A percentile compares a stretch with the other conserved stretches of the same genome.
phyloP scores from a whole-genome alignment of 2,113 vertebrate species.

The Microtus oregoni region DNA sequence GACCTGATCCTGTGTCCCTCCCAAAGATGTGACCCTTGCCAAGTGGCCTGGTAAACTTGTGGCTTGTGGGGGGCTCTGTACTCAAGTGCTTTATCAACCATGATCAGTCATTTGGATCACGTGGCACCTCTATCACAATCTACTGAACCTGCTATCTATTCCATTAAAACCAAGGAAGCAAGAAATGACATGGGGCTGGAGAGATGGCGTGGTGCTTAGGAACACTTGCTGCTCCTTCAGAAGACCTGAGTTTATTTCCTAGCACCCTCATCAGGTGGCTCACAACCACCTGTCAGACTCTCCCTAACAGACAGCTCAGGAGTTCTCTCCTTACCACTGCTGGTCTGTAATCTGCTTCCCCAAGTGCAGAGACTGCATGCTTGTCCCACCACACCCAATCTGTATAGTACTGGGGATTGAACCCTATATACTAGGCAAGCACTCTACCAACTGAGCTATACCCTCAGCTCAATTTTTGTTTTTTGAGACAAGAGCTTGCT shows the following conservation, averaged over 20 bases:
- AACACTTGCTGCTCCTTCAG: background rate
- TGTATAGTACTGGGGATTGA: background rate
- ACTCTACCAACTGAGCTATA: background rate
- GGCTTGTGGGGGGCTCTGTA: background rate
- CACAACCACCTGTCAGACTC: too few relatives aligned
- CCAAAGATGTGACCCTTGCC: conserved; percentile 9
- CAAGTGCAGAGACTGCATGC: background rate
- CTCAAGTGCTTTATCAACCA: background rate
- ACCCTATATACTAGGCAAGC: background rate
- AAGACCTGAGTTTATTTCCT: background rate
- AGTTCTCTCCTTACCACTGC: background rate
- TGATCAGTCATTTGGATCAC: background rate
- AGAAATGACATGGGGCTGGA: background rate
- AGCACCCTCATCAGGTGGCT: background rate
- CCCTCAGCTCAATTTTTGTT: background rate
- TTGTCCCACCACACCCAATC: background rate
- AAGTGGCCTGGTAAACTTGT: conserved; percentile 38
- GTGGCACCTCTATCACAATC: background rate
- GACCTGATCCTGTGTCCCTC: background rate
- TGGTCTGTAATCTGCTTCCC: background rate
- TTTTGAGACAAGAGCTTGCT: background rate
- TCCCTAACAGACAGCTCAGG: background rate
- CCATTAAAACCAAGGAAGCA: background rate
- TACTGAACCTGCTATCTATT: conserved; percentile 31
- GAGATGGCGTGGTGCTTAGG: background rate